Base-by-base conservation (phyloP, 2,888 invertebrate genomes). In the Ophion ventricosus region DNA sequence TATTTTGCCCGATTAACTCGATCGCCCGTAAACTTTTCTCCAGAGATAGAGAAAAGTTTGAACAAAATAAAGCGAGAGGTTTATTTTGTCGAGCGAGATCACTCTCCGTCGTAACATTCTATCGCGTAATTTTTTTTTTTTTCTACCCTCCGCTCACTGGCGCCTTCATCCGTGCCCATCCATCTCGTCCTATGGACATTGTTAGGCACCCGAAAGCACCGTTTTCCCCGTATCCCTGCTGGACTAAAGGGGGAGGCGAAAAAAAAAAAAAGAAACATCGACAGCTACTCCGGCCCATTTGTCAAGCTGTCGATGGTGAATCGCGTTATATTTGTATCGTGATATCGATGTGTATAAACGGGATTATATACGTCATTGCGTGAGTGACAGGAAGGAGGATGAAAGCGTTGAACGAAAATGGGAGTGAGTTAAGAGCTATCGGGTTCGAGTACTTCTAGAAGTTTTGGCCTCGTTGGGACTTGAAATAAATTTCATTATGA, bases 241-340 rank as follows among this genome's bases (percentile, higher is more conserved):
- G 43, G 4, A 49, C 49, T 4, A 49, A 17, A 2, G 14, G n/a
- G 14, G 59, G 40, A 10, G 23, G 49, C 7, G n/a, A 78, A 14
- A n/a, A 1, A 49, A 1, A 2, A 40, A 40, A n/a, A 26, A 61
- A 54, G 26, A 74, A 61, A 74, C 29, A 40, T 78, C 23, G 57
- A 64, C 72, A 56, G 54, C 23, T 43, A 8, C 59, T 35, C 25
- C 67, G 7, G 20, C 54, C 43, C 29, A 67, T 75, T 75, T 75
- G 54, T 75, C 75, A 76, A 70, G 43, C 23, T 54, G 69, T 76
- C 76, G 70, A 76, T 57, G 63, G 56, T 35, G 29, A 70, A 75
- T 61, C 23, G 29, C 54, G 63, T 40, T 17, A 72, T 54, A 72
- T 72, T 54, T 72, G 78, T 70, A 72, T 69, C 43, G 59, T 49